A percentile compares a stretch with the other conserved stretches of the same genome.
phyloP scores from a whole-genome alignment of 2,797 vertebrate genomes.

The Sebastes minor region DNA sequence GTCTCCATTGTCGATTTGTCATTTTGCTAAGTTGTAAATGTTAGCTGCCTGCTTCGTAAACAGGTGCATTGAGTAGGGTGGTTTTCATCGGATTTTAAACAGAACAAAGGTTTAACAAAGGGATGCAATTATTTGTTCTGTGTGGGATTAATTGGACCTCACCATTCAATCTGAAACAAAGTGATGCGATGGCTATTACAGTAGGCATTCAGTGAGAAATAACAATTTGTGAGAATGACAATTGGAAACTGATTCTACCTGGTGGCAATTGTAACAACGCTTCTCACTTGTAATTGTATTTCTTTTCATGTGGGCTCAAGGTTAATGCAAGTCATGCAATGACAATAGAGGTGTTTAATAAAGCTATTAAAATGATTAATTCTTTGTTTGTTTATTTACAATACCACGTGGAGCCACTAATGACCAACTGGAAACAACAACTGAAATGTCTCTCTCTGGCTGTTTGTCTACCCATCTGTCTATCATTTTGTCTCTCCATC shows the following conservation, averaged over 20 bases:
- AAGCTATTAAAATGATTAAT: slow-evolving; percentile 33
- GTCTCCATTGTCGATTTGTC: neutral
- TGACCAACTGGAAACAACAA: neutral
- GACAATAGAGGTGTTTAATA: slow-evolving; percentile 45
- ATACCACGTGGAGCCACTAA: neutral
- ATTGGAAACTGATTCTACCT: slow-evolving; percentile 65
- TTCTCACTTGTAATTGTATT: slow-evolving; percentile 40
- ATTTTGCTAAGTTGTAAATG: neutral
- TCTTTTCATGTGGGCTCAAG: slow-evolving; percentile 38
- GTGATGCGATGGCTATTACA: slow-evolving; percentile 41
- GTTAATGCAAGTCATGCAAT: slow-evolving; percentile 41
- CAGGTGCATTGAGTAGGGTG: neutral
- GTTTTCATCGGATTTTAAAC: slow-evolving; percentile 30
- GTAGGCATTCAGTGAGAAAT: slow-evolving; percentile 55
- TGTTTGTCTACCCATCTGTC: neutral
- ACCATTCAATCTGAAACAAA: slow-evolving; percentile 56
- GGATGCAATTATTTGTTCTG: slow-evolving; percentile 54
- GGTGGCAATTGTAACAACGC: slow-evolving; percentile 34
- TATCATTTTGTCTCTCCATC: neutral
- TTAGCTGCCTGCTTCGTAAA: neutral
- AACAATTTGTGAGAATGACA: slow-evolving; percentile 50
- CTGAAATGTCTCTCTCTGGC: slow-evolving; percentile 6
- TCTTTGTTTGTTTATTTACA: slow-evolving; percentile 22
- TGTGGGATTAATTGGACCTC: slow-evolving; percentile 60
- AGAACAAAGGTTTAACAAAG: slow-evolving; percentile 44